These are phyloP conservation scores for Kryptolebias ocellatus DNA, from an alignment of 2,797 vertebrate species.

Conservation along the genomic window DNA sequence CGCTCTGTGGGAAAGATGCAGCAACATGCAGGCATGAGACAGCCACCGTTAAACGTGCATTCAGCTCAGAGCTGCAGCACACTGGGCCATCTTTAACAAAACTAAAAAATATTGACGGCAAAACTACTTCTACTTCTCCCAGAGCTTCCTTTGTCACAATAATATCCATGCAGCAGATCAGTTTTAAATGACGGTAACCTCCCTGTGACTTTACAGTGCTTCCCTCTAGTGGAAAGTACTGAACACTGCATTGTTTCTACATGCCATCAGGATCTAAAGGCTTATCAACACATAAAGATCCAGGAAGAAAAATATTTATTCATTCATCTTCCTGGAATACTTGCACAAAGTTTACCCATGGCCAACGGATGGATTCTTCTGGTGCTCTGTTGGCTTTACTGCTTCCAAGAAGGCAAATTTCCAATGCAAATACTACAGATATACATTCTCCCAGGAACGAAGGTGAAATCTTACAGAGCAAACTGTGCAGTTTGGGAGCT, in stretches of 20 bases:
- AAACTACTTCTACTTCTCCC: not conserved
- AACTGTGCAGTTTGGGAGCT: slow-evolving; percentile 28
- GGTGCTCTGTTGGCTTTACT: not conserved
- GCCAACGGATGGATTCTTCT: not conserved
- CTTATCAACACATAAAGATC: not conserved
- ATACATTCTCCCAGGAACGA: slow-evolving; percentile 6
- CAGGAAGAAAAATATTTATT: slow-evolving; percentile 19
- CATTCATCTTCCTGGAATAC: not conserved
- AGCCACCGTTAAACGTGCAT: not conserved
- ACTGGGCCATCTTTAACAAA: not conserved
- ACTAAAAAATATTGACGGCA: not conserved
- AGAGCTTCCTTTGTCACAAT: slow-evolving; percentile 8
- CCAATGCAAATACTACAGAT: slow-evolving; percentile 53
- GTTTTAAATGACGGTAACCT: not conserved
- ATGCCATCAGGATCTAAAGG: not conserved
- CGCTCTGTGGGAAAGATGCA: not conserved
- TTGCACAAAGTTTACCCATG: not conserved
- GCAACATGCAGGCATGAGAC: not conserved
- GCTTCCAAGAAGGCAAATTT: slow-evolving; percentile 39
- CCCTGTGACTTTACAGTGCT: slow-evolving; percentile 30
- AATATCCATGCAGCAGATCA: no score
- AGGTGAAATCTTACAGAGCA: slow-evolving; percentile 30
- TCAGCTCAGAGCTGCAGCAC: slow-evolving; percentile 7
- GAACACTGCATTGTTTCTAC: slow-evolving; percentile 12
- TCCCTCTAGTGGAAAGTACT: slow-evolving; percentile 55